phyloP scores from a whole-genome alignment of 2,888 invertebrate genomes.

The Epinotia ramella region DNA sequence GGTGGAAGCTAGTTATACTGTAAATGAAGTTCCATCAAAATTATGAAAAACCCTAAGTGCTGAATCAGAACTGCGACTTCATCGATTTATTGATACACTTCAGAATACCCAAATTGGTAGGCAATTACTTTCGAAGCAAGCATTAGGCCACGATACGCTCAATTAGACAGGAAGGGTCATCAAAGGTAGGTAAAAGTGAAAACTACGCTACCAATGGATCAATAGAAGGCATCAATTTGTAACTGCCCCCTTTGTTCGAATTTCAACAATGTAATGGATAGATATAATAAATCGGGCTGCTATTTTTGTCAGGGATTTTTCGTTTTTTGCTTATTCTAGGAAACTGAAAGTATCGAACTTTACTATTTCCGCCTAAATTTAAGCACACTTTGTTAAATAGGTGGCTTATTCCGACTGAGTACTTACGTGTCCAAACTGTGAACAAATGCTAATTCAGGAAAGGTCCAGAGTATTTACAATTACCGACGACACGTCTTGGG shows the following conservation, averaged over 20 bases:
- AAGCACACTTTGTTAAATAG: not conserved
- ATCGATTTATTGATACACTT: not conserved
- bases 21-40: no score
- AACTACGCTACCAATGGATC: conserved; percentile 1
- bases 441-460: conserved; percentile 34
- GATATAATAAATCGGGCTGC: no score
- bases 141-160: conserved; percentile 16
- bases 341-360: no score
- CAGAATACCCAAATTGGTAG: conserved; percentile 24
- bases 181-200: conserved; percentile 12
- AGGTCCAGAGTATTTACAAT: not conserved
- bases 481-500: not conserved
- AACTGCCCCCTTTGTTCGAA: not conserved
- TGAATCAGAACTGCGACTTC: not conserved
- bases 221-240: not conserved
- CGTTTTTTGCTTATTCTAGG: no score
- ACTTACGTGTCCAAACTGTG: conserved; percentile 15
- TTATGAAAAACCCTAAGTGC: not conserved
- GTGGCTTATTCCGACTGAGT: not conserved
- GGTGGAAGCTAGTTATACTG: no score
- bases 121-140: conserved; percentile 27
- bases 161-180: conserved; percentile 21
- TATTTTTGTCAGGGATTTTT: no score
- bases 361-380: no score
- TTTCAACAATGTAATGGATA: no score